Evolutionary conservation across 2,797 vertebrate genomes (phyloP).

Genomic region (Xenentodon cancila): DNA sequence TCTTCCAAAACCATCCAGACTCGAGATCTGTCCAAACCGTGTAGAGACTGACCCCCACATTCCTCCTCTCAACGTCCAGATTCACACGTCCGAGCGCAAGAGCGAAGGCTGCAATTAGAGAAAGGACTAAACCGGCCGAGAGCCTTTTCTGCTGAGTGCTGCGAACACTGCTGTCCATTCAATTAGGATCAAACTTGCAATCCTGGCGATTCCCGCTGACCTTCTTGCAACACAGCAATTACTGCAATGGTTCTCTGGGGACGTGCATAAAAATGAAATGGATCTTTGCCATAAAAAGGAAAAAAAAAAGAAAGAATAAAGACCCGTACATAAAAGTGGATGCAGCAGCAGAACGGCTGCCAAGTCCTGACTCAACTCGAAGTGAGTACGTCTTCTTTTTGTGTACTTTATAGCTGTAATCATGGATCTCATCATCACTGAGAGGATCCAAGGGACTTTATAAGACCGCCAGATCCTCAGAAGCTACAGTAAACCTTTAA

Average conservation of each 20-base stretch:
- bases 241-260: conserved; percentile 55
- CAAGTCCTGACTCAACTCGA: conserved; percentile 55
- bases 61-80: conserved; percentile 5
- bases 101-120: conserved; percentile 55
- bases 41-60: conserved; percentile 10
- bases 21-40: background rate
- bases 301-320: conserved; percentile 11
- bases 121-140: conserved; percentile 56
- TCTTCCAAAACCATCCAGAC: background rate
- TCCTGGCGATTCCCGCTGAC: conserved; percentile 61
- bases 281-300: conserved; percentile 50
- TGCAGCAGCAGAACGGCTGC: conserved; percentile 34
- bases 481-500: background rate
- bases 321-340: conserved; percentile 45
- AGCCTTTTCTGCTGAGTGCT: conserved; percentile 48
- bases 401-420: conserved; percentile 37
- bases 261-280: conserved; percentile 67
- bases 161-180: conserved; percentile 53
- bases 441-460: conserved; percentile 17
- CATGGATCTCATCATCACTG: conserved; percentile 34
- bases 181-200: conserved; percentile 69
- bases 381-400: conserved; percentile 24
- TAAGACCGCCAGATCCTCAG: conserved; percentile 6
- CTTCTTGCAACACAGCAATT: conserved; percentile 68
- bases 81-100: conserved; percentile 24